Evolutionary conservation across 2,113 vertebrate species (phyloP).

Genomic region (Mirza zaza): DNA sequence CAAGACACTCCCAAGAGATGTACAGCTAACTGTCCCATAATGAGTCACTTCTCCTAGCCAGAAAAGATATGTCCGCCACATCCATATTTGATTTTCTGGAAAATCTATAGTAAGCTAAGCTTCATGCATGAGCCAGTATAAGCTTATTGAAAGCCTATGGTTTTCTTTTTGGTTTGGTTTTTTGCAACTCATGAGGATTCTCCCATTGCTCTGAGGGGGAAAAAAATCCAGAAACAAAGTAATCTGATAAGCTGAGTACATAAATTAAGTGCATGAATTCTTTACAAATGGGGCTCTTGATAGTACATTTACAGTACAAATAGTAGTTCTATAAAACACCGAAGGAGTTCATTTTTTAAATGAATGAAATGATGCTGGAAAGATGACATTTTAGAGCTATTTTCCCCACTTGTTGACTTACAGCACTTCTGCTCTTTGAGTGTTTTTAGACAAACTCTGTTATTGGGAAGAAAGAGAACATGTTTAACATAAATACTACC

Average conservation of each 20-base stretch:
- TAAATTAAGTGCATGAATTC: conserved; percentile 74
- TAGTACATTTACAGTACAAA: conserved; percentile 61
- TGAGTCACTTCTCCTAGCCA: conserved; percentile 10
- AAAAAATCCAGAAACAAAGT: conserved; percentile 56
- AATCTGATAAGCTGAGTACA: conserved; percentile 59
- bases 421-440: conserved; percentile 27
- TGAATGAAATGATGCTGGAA: conserved; percentile 70
- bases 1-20: conserved; percentile 52
- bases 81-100: conserved; percentile 63
- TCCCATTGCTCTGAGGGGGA: neutral
- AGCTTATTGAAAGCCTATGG: conserved; percentile 1
- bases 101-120: conserved; percentile 38
- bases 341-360: conserved; percentile 76
- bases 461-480: neutral
- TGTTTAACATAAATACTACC: neutral
- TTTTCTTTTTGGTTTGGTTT: conserved; percentile 60
- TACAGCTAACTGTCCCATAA: conserved; percentile 22
- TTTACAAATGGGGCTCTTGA: conserved; percentile 72
- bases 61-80: conserved; percentile 40
- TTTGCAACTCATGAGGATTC: conserved; percentile 44
- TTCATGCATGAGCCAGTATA: conserved; percentile 23
- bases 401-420: conserved; percentile 26
- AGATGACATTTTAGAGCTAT: conserved; percentile 68
- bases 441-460: conserved; percentile 55
- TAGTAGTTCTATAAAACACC: conserved; percentile 47